phyloP scores from a whole-genome alignment of 2,888 invertebrate species.

The Tipula vernalis region DNA sequence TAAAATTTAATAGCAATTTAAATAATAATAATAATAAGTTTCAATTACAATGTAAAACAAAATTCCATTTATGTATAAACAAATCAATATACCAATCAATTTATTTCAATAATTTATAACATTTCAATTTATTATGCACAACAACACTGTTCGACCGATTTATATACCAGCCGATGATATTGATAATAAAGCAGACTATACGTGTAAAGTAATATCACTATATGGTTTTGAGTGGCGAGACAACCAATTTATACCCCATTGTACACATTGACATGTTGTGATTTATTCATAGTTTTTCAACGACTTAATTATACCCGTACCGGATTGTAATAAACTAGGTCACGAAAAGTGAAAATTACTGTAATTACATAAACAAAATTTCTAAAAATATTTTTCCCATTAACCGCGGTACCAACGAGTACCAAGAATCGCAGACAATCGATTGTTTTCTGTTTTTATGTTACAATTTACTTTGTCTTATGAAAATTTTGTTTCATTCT shows the following conservation, averaged over 20 bases:
- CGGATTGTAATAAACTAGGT: neutral
- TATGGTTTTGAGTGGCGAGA: neutral
- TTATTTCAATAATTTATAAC: neutral
- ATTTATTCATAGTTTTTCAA: neutral
- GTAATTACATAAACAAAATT: neutral
- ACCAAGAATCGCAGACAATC: neutral
- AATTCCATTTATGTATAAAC: neutral
- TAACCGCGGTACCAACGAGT: neutral
- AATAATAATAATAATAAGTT: neutral
- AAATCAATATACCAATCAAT: neutral
- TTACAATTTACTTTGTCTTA: neutral
- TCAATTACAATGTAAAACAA: neutral
- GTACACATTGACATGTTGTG: neutral
- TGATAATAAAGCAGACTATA: neutral
- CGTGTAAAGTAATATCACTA: neutral
- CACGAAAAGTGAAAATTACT: neutral
- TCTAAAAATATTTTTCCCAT: neutral
- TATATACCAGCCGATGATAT: neutral
- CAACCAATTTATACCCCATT: neutral
- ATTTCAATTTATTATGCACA: neutral
- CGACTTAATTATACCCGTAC: neutral
- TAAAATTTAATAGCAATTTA: neutral
- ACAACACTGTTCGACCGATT: neutral
- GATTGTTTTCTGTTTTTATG: neutral
- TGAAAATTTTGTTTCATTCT: neutral